Percentiles rank a stretch among this genome's conserved stretches.
Evolutionary conservation across 2,113 vertebrate species (phyloP).

Genomic region (Scomber scombrus): DNA sequence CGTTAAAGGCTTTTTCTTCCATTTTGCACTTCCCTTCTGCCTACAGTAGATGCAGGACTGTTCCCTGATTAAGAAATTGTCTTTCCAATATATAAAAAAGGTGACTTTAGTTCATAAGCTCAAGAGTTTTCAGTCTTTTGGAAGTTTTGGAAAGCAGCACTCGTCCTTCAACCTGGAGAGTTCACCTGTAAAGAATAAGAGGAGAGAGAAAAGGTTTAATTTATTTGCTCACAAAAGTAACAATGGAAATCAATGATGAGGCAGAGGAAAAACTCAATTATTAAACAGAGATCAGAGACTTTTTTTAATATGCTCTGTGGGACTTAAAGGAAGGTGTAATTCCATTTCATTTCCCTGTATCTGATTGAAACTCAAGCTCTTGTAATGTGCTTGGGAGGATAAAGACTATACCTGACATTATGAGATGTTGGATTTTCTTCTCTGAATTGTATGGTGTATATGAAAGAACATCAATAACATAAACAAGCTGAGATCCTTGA

Average conservation of each 20-base stretch:
- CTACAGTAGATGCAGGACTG: conserved; percentile 5
- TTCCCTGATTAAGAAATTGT: conserved; percentile 71
- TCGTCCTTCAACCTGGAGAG: neutral
- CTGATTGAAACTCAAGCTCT: neutral
- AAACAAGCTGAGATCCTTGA: neutral
- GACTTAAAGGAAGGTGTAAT: no score
- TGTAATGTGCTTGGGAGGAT: neutral
- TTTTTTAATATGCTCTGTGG: neutral
- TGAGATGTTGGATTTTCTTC: neutral
- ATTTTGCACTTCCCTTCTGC: conserved; percentile 45
- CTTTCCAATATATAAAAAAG: conserved; percentile 24
- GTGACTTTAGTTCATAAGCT: conserved; percentile 40
- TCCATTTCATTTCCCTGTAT: neutral
- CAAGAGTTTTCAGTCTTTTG: conserved; percentile 35
- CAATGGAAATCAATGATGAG: neutral
- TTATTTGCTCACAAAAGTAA: neutral
- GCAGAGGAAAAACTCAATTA: neutral
- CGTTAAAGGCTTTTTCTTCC: conserved; percentile 37
- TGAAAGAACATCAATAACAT: neutral
- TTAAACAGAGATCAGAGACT: neutral
- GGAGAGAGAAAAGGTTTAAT: neutral
- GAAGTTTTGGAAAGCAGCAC: conserved; percentile 30
- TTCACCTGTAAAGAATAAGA: conserved; percentile 42
- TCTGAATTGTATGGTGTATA: neutral
- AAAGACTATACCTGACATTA: neutral